Percentiles rank a stretch among this genome's conserved stretches.
phyloP scores from a whole-genome alignment of 2,888 invertebrate species.

The Drymonia ruficornis region DNA sequence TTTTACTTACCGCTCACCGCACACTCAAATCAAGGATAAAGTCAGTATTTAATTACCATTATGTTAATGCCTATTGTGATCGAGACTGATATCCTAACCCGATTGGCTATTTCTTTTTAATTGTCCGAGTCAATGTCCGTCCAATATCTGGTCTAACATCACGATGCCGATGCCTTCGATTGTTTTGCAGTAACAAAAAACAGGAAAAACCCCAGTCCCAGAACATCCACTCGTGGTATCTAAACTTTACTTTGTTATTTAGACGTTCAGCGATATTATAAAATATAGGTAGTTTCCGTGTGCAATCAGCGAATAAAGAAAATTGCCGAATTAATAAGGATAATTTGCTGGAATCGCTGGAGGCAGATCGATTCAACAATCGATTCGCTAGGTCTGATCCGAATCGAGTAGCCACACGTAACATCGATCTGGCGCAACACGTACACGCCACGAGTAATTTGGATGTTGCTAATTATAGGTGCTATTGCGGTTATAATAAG shows the following conservation, averaged over 20 bases:
- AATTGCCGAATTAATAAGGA: constrained; percentile 34
- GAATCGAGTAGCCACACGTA: constrained; percentile 70
- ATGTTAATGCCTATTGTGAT: constrained; percentile 22
- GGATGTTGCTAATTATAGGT: constrained; percentile 83
- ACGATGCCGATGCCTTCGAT: constrained; percentile 14
- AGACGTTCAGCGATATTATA: neutral
- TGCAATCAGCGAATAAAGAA: neutral
- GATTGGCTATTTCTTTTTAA: constrained; percentile 15
- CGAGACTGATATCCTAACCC: constrained; percentile 17
- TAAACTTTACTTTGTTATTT: neutral
- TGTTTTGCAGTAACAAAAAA: constrained; percentile 21
- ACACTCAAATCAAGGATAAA: constrained; percentile 43
- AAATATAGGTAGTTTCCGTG: neutral
- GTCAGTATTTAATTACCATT: constrained; percentile 32
- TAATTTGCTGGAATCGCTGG: constrained; percentile 42
- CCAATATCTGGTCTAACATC: constrained; percentile 16
- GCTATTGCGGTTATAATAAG: constrained; percentile 85
- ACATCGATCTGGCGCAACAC: constrained; percentile 73
- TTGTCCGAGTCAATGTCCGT: constrained; percentile 28
- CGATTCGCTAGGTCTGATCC: constrained; percentile 55
- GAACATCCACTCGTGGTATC: neutral
- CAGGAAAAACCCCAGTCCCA: constrained; percentile 20
- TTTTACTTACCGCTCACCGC: constrained; percentile 59
- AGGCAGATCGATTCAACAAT: constrained; percentile 55
- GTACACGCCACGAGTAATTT: constrained; percentile 78